Evolutionary conservation across 1,140 invertebrate genomes (phyloP), one percentile per base, ranked within the genome.

Genomic region (Pentalonia nigronervosa): DNA sequence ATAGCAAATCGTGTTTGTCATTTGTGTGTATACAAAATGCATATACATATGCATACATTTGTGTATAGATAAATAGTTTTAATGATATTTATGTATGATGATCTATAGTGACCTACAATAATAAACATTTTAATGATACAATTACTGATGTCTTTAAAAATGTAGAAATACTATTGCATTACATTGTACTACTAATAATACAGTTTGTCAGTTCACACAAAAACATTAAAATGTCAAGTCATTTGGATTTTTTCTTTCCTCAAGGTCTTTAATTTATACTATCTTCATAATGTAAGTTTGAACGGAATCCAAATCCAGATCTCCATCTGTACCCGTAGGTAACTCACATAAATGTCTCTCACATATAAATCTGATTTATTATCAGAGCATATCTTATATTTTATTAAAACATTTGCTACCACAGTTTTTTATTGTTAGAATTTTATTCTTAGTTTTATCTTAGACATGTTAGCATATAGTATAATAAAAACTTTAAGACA

Each of bases 141-240:
- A 83, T 83, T 36, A 83, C 81, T 36, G 34, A 83, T 41, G 81
- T 83, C 60, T 76, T 76, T 76, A 76, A 76, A 76, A 34, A 76
- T 76, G 30, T 34, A 76, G 60, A 76, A 76, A 76, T 76, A 76
- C 60, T 76, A 76, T 76, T 76, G 14, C 60, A 76, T n/a, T 76
- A 76, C 60, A 76, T 41, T 83, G 83, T 86, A 86, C 83, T 45
- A 30, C 23, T 86, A 45, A 45, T 45, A 86, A 86, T 86, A 86
- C 23, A 86, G 41, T 86, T 86, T 86, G 23, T 86, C 41, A 11
- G 36, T 47, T 86, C 83, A 41, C 83, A 86, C 83, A 36, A 89
- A 50, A 89, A 89, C 87, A 89, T 50, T 89, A 89, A 89, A 89
- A 50, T 50, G 87, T 36, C 36, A 53, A 89, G 48, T 89, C 87